phyloP scores from a whole-genome alignment of 2,113 vertebrate genomes.

The Telmatochromis sp. region DNA sequence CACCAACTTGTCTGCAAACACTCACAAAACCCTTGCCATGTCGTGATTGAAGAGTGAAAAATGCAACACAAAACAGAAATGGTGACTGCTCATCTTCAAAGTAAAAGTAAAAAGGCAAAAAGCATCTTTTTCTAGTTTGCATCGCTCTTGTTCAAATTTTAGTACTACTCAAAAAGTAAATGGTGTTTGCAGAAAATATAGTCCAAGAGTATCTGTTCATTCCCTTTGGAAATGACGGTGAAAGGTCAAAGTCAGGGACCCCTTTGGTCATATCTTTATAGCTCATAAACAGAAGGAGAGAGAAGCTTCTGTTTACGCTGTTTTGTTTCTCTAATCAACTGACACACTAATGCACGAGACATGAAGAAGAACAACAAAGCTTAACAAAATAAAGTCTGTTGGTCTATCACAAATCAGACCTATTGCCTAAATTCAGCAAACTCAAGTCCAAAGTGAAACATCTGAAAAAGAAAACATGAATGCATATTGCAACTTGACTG shows the following conservation, averaged over 20 bases:
- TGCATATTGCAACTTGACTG: background rate
- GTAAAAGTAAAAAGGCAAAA: background rate
- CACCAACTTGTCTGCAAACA: background rate
- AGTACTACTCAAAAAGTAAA: background rate
- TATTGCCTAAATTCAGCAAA: background rate
- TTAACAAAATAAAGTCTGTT: background rate
- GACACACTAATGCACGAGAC: background rate
- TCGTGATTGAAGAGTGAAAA: background rate
- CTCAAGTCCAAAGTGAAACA: background rate
- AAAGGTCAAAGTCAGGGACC: background rate
- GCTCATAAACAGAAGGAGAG: background rate
- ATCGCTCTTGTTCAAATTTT: background rate
- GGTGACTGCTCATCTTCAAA: background rate
- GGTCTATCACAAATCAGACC: background rate
- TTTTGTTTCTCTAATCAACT: background rate
- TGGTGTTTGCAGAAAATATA: background rate
- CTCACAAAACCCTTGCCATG: background rate
- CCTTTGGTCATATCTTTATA: background rate
- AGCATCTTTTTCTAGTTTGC: background rate
- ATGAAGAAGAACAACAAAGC: background rate
- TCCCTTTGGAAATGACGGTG: fast-evolving
- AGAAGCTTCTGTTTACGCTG: fast-evolving
- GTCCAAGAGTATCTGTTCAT: background rate
- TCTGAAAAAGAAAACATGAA: background rate
- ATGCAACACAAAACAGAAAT: background rate